Evolutionary conservation across 2,113 vertebrate species (phyloP).

Genomic region (Phoenicopterus ruber): DNA sequence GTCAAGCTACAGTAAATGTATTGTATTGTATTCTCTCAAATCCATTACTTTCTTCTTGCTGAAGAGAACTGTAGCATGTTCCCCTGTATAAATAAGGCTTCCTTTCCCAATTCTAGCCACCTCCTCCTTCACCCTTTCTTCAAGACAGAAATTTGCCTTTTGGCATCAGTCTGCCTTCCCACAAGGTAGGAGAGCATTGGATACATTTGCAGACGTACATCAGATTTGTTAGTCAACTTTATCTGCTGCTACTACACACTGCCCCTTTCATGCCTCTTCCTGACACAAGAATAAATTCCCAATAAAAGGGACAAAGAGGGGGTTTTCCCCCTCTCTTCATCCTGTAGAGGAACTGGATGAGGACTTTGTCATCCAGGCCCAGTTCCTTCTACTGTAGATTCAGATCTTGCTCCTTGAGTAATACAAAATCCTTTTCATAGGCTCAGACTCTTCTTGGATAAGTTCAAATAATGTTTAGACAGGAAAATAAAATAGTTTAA

Average conservation of each 20-base stretch:
- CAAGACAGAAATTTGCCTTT: neutral
- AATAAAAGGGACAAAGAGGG: neutral
- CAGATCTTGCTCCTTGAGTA: neutral
- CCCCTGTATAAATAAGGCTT: neutral
- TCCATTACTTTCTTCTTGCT: neutral
- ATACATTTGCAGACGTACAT: neutral
- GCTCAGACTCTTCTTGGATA: neutral
- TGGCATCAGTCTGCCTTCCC: neutral
- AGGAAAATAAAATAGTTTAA: neutral
- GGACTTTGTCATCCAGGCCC: neutral
- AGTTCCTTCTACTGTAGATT: neutral
- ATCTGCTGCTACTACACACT: neutral
- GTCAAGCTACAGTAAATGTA: neutral
- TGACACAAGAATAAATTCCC: neutral
- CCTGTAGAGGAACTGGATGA: neutral
- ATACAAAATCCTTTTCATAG: neutral
- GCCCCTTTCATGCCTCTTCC: neutral
- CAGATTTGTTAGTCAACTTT: neutral
- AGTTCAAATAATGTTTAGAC: neutral
- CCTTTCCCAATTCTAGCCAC: neutral
- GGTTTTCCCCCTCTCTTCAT: neutral
- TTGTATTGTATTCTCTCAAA: rapidly evolving
- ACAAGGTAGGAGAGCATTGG: neutral
- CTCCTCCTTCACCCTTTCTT: neutral
- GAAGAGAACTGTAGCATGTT: neutral